Evolutionary conservation across 2,888 invertebrate species (phyloP), one percentile per base, ranked within the genome.

Genomic region (Cataglyphis cursor): DNA sequence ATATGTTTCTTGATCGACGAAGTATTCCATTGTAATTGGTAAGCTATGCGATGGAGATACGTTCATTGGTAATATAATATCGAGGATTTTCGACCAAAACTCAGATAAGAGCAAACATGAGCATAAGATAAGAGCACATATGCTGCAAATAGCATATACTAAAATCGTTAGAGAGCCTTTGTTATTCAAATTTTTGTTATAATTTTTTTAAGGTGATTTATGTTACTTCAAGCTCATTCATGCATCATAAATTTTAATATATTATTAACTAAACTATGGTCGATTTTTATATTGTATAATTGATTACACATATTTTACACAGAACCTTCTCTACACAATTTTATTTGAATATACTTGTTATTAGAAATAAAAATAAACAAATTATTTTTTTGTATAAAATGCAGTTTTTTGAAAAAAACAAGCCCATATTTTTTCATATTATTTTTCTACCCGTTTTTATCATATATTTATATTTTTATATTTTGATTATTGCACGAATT

Each of bases 1-100:
- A 44, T 76, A 66, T 41, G 9, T 76, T 48, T 76, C 66, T n/a
- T 66, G 28, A 24, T 64, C 10, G 5, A 54, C 5, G 3, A 75
- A 75, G 4, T 74, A 74, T 31, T 62, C 74, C 21, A 21, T 62
- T 18, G 4, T 6, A 31, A 48, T 31, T 1, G 21, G 31, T 3
- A 74, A 12, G 3, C 1, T 24, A 38, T 8, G 31, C 6, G 44
- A 1, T 41, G 15, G 15, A 41, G 75, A 51, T 41, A n/a, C 3
- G 21, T 75, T 75, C n/a, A 10, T 48, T 1, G 35, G 0, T 9
- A 48, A 21, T 31, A 48, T 18, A 1, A 21, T 2, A 21, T 48
- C 15, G 15, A 31, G 28, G 9, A 44, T 44, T 5, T n/a, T 48
- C 6, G 10, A 3, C 48, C 21, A 62, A 21, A 21, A 24, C 21